Percentiles rank a stretch among this genome's conserved stretches.
phyloP scores from a whole-genome alignment of 2,888 invertebrate genomes.

The Tuberolachnus salignus region DNA sequence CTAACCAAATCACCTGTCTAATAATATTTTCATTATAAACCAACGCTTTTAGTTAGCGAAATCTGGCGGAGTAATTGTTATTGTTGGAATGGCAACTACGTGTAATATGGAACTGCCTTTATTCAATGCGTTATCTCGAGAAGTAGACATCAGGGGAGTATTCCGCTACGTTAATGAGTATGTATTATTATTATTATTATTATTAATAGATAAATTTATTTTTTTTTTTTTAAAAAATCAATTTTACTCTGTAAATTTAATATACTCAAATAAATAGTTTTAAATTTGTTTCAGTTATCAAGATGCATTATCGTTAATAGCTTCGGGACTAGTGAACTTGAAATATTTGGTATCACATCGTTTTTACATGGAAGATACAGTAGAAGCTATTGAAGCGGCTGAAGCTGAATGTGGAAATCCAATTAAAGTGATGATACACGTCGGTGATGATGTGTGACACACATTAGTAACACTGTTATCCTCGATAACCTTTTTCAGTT shows the following conservation, averaged over 20 bases:
- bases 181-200: too few species aligned
- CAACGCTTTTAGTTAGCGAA: constrained; percentile 79
- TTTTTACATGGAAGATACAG: constrained; percentile 76
- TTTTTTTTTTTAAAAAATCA: too few species aligned
- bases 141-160: constrained; percentile 90
- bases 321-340: constrained; percentile 77
- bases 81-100: constrained; percentile 84
- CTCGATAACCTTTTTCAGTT: too few species aligned
- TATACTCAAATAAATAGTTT: background rate
- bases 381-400: constrained; percentile 83
- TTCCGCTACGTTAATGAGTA: constrained; percentile 93
- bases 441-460: constrained; percentile 59
- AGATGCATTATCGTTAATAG: constrained; percentile 77
- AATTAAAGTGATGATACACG: constrained; percentile 89
- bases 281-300: constrained; percentile 70
- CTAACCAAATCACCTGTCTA: too few species aligned
- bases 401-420: constrained; percentile 74
- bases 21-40: too few species aligned
- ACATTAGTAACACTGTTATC: background rate
- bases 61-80: constrained; percentile 82
- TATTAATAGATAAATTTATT: background rate
- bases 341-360: constrained; percentile 85
- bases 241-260: too few species aligned
- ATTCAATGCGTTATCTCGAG: constrained; percentile 78
- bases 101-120: constrained; percentile 81